A percentile compares a stretch with the other conserved stretches of the same genome.
phyloP scores from a whole-genome alignment of 2,888 invertebrate species.

The Lucinisca nassula region DNA sequence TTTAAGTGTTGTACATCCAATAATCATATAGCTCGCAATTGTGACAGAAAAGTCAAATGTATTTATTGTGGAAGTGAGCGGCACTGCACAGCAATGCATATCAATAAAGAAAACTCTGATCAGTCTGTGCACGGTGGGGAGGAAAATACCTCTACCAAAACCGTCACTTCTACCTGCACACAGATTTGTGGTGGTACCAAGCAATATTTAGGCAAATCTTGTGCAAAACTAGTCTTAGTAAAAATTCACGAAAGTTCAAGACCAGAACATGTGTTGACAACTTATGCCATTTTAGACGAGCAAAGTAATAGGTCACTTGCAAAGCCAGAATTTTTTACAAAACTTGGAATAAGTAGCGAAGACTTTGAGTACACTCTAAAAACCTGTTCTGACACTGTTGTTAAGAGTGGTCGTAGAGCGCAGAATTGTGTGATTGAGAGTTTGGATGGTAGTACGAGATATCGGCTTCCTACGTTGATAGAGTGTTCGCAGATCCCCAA shows the following conservation, averaged over 20 bases:
- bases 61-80: constrained; percentile 40
- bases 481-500: constrained; percentile 37
- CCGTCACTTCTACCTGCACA: constrained; percentile 1
- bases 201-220: constrained; percentile 3
- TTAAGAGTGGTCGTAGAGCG: constrained; percentile 27
- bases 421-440: constrained; percentile 12
- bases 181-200: constrained; percentile 27
- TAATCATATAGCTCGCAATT: constrained; percentile 37
- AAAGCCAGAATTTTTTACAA: constrained; percentile 26
- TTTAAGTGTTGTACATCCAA: constrained; percentile 48
- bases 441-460: constrained; percentile 20
- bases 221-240: constrained; percentile 8
- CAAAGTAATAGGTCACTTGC: constrained; percentile 38
- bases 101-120: background rate
- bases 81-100: constrained; percentile 50
- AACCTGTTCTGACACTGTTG: constrained; percentile 31
- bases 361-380: constrained; percentile 24
- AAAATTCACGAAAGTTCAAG: constrained; percentile 10
- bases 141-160: background rate
- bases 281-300: constrained; percentile 34
- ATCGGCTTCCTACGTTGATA: constrained; percentile 20
- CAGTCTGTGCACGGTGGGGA: background rate
- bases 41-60: constrained; percentile 41
- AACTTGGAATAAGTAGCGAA: background rate
- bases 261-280: constrained; percentile 24